Evolutionary conservation across 2,888 invertebrate genomes (phyloP).

Genomic region (Furcula furcula): DNA sequence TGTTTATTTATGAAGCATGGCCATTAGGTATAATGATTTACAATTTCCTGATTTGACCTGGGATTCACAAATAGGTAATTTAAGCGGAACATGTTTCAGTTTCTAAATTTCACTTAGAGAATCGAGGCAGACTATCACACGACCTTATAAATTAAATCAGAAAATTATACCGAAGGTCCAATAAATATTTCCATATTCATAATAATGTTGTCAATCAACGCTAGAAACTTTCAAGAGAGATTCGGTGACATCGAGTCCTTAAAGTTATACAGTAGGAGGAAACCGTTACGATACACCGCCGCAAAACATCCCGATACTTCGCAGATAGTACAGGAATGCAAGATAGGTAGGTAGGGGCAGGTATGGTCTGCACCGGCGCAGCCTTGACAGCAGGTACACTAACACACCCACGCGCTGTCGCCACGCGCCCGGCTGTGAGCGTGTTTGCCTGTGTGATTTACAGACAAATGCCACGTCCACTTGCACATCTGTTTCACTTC

Average conservation of each 20-base stretch:
- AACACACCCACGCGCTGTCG: conserved; percentile 31
- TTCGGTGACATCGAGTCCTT: conserved; percentile 43
- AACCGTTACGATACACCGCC: conserved; percentile 61
- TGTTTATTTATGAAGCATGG: conserved; percentile 5
- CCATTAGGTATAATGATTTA: conserved; percentile 12
- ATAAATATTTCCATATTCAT: conserved; percentile 50
- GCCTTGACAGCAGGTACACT: conserved; percentile 45
- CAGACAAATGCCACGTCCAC: conserved; percentile 68
- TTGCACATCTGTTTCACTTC: conserved; percentile 69
- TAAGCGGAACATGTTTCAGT: not conserved
- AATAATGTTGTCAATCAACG: conserved; percentile 64
- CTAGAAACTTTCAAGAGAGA: conserved; percentile 41
- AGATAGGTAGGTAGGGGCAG: conserved; percentile 68
- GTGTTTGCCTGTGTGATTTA: conserved; percentile 75
- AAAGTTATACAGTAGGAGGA: conserved; percentile 44
- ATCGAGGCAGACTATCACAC: not conserved
- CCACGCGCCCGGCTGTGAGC: conserved; percentile 37
- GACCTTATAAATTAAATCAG: not conserved
- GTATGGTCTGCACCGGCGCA: conserved; percentile 43
- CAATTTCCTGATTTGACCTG: conserved; percentile 12
- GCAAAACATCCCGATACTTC: conserved; percentile 51
- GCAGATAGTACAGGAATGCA: conserved; percentile 72
- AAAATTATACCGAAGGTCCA: conserved; percentile 39
- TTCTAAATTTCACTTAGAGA: not conserved
- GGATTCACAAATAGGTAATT: conserved; percentile 10